A percentile compares a stretch with the other conserved stretches of the same genome.
Evolutionary conservation across 2,113 vertebrate species (phyloP).

Genomic region (Myotis davidii): DNA sequence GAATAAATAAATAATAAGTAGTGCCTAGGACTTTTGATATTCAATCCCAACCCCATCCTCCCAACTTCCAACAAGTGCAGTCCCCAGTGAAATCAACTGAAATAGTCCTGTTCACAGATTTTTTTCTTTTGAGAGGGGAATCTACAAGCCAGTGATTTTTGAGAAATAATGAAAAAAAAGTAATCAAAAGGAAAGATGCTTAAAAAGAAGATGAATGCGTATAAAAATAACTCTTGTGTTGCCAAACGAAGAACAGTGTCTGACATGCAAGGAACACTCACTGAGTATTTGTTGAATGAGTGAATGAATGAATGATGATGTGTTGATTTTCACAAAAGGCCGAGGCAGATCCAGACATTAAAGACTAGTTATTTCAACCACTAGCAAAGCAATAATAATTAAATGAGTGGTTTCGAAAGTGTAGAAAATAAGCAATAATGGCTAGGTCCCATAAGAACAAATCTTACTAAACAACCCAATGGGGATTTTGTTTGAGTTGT

Average conservation of each 20-base stretch:
- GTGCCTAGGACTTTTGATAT: neutral
- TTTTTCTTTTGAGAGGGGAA: neutral
- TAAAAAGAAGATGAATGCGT: neutral
- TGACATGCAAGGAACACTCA: neutral
- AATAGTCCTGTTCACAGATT: neutral
- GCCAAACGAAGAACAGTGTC: neutral
- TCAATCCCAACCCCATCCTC: neutral
- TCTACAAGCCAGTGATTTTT: neutral
- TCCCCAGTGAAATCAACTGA: neutral
- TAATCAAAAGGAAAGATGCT: neutral
- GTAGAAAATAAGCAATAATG: neutral
- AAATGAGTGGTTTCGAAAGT: conserved; percentile 17
- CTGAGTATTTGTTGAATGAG: neutral
- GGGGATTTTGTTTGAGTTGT: neutral
- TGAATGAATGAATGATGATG: neutral
- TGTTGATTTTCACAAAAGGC: neutral
- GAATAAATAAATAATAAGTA: conserved; percentile 32
- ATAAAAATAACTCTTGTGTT: neutral
- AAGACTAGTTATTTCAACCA: neutral
- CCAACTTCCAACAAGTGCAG: neutral
- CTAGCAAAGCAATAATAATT: neutral
- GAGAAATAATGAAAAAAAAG: neutral
- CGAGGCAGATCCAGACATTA: neutral
- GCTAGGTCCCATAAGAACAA: neutral
- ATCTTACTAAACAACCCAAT: neutral